Evolutionary conservation across 2,113 vertebrate species (phyloP).

Genomic region (Equus quagga): DNA sequence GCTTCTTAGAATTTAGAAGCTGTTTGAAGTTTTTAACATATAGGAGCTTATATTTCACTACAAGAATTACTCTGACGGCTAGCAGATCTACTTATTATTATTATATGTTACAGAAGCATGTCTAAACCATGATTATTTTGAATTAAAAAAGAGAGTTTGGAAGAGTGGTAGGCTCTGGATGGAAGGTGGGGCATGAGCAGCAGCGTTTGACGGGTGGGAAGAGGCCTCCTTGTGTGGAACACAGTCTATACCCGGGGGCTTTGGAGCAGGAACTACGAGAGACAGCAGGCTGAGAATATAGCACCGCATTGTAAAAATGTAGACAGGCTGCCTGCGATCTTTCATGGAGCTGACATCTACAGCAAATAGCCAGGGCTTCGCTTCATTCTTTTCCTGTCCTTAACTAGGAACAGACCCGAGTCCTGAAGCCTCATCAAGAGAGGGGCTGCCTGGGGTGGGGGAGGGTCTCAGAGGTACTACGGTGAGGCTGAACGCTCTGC

Average conservation of each 20-base stretch:
- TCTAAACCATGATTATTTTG: slow-evolving; percentile 65
- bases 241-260: slow-evolving; percentile 83
- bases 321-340: slow-evolving; percentile 86
- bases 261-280: slow-evolving; percentile 89
- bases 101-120: slow-evolving; percentile 61
- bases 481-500: slow-evolving; percentile 58
- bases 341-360: slow-evolving; percentile 85
- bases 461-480: slow-evolving; percentile 52
- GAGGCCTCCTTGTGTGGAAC: slow-evolving; percentile 87
- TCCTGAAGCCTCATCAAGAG: slow-evolving; percentile 60
- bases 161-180: slow-evolving; percentile 51
- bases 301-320: slow-evolving; percentile 82
- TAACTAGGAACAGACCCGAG: slow-evolving; percentile 86
- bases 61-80: slow-evolving; percentile 61
- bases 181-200: slow-evolving; percentile 71
- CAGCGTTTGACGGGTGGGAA: slow-evolving; percentile 71
- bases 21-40: slow-evolving; percentile 77
- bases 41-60: slow-evolving; percentile 73
- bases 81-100: slow-evolving; percentile 65
- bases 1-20: slow-evolving; percentile 64
- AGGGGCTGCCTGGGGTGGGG: slow-evolving; percentile 56
- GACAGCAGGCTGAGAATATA: slow-evolving; percentile 86
- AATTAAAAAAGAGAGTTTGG: slow-evolving; percentile 77
- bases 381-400: slow-evolving; percentile 87
- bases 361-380: slow-evolving; percentile 83